Evolutionary conservation across 2,113 vertebrate species (phyloP), one percentile per base, ranked within the genome.

Genomic region (Anolis sagrei): DNA sequence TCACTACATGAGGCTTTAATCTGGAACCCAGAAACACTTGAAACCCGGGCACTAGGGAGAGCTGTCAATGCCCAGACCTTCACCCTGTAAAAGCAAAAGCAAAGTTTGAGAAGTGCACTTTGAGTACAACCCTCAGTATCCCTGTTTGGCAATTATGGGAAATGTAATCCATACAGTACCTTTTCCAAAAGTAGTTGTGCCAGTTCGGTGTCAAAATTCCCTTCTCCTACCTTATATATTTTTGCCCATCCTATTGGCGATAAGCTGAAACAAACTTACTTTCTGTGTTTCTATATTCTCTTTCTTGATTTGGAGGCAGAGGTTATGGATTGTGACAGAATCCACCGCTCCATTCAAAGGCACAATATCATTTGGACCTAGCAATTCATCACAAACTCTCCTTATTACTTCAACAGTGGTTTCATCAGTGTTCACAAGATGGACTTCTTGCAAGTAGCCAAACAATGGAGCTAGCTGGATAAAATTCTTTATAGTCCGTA

Each of bases 381-480:
- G 85, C 4, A 93, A 16, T 2, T 1, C 0, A 84, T 62, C 80
- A 87, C 97, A 97, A 18, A 97, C 95, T 14, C 4, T 83, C 89
- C 94, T 93, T 94, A 99, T 98, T 90, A 96, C 96, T 48, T 1
- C 44, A 29, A 98, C 97, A 0, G 97, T 93, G 4, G 21, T 74
- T 1, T 98, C 96, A 5, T 94, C 96, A 5, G 97, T 75, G 93
- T 98, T 98, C 34, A 97, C 97, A n/a, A 99, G 89, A 34, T 82
- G 91, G 82, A 99, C 95, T 81, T 99, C 96, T 72, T 6, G 76
- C 1, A 86, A 70, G 0, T 1, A 18, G 29, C 21, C 8, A 77
- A 87, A 14, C 69, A 82, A 58, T 0, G 0, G 0, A 0, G 0
- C 7, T 13, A 0, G 0, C 80, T 94, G 72, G 34, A 86, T 66